phyloP scores from a whole-genome alignment of 1,140 invertebrate species.

The Sycophaga agraensis region DNA sequence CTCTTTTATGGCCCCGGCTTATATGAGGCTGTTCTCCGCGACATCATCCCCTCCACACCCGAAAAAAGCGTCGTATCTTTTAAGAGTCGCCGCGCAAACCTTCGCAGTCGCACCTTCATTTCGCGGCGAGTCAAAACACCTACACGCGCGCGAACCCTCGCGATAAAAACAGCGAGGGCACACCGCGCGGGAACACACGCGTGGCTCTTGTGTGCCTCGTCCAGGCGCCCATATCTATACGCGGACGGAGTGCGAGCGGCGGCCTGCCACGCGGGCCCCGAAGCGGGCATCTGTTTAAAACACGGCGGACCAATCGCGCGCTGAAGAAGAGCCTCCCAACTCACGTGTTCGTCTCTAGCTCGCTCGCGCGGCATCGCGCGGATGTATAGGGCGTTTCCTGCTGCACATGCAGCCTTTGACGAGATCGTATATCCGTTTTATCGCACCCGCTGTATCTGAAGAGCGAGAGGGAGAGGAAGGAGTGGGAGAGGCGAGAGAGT shows the following conservation, averaged over 20 bases:
- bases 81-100: too few species aligned
- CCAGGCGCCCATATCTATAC: not conserved
- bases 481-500: not conserved
- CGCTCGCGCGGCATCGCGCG: not conserved
- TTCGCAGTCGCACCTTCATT: too few species aligned
- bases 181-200: too few species aligned
- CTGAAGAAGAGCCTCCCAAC: not conserved
- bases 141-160: too few species aligned
- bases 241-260: not conserved
- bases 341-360: not conserved
- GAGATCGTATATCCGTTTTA: conserved; percentile 29
- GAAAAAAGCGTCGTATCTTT: too few species aligned
- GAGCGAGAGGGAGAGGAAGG: not conserved
- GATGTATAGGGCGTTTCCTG: conserved; percentile 22
- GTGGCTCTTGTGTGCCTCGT: too few species aligned
- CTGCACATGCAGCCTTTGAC: conserved; percentile 9
- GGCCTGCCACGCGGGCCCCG: not conserved
- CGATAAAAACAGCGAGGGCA: too few species aligned
- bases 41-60: too few species aligned
- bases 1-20: too few species aligned
- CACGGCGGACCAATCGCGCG: not conserved
- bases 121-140: too few species aligned
- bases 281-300: conserved; percentile 1
- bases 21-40: too few species aligned
- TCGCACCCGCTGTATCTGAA: conserved; percentile 11